phyloP scores from a whole-genome alignment of 2,113 vertebrate genomes.

The Phalacrocorax brasilianus region DNA sequence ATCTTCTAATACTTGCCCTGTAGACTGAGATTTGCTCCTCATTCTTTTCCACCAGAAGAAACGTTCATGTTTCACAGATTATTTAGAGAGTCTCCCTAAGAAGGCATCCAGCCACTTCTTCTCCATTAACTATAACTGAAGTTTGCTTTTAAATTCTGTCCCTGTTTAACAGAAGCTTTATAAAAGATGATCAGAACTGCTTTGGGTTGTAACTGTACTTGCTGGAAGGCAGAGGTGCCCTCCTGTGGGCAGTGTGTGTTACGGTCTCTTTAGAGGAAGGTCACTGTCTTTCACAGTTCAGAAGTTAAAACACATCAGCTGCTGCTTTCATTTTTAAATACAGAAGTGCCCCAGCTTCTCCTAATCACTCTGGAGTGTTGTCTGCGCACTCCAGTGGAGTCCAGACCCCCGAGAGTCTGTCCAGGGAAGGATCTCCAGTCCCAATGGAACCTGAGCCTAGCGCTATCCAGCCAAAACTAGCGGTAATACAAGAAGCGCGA shows the following conservation, averaged over 20 bases:
- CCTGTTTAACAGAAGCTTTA: neutral
- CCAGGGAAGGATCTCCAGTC: slow-evolving; percentile 94
- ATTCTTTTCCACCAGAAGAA: slow-evolving; percentile 23
- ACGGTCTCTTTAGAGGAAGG: neutral
- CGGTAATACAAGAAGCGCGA: slow-evolving; percentile 93
- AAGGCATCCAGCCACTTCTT: slow-evolving; percentile 2
- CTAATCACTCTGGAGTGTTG: slow-evolving; percentile 92
- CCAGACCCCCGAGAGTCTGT: slow-evolving; percentile 96
- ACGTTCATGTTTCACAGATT: neutral
- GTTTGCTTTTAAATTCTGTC: slow-evolving; percentile 1
- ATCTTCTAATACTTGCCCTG: neutral
- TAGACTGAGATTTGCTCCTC: slow-evolving; percentile 11
- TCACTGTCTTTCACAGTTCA: neutral
- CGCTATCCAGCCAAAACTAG: slow-evolving; percentile 89
- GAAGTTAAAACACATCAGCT: slow-evolving; percentile 45
- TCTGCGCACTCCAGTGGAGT: slow-evolving; percentile 96
- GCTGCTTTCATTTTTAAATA: slow-evolving; percentile 48
- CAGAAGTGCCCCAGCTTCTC: slow-evolving; percentile 97
- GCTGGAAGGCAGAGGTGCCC: slow-evolving; percentile 16
- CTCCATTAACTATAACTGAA: neutral
- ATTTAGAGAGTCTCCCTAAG: neutral
- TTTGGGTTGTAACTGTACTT: neutral
- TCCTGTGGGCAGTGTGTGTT: slow-evolving; percentile 13
- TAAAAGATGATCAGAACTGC: neutral
- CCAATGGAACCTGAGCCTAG: slow-evolving; percentile 88